Evolutionary conservation across 2,797 vertebrate species (phyloP).

Genomic region (Coregonus ussuriensis): DNA sequence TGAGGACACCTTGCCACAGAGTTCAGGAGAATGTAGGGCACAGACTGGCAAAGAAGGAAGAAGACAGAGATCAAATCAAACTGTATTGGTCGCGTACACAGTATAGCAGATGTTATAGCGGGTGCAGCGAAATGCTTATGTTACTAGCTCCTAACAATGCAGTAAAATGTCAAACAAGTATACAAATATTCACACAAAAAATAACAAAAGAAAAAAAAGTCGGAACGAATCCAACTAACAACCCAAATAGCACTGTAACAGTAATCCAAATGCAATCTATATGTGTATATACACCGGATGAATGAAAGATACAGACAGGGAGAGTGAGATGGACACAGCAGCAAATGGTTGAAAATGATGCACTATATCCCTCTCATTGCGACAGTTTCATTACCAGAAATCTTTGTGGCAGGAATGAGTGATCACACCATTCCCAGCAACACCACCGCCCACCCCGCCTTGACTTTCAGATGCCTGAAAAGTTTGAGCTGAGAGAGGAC

Average conservation of each 20-base stretch:
- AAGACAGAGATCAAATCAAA: not conserved
- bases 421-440: not conserved
- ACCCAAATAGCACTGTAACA: no score
- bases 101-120: no score
- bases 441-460: not conserved
- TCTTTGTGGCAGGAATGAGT: not conserved
- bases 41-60: not conserved
- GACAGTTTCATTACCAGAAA: slow-evolving; percentile 3
- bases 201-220: no score
- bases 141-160: no score
- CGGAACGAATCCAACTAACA: no score
- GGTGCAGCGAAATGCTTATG: no score
- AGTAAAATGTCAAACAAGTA: no score
- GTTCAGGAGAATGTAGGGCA: not conserved
- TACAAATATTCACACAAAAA: no score
- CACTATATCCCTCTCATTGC: not conserved
- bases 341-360: not conserved
- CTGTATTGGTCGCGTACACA: no score
- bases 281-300: no score
- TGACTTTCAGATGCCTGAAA: not conserved
- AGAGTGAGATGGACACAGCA: not conserved
- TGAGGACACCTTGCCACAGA: not conserved
- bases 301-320: no score
- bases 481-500: not conserved
- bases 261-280: no score